phyloP scores from a whole-genome alignment of 2,797 vertebrate species.

The Poeciliopsis turneri region DNA sequence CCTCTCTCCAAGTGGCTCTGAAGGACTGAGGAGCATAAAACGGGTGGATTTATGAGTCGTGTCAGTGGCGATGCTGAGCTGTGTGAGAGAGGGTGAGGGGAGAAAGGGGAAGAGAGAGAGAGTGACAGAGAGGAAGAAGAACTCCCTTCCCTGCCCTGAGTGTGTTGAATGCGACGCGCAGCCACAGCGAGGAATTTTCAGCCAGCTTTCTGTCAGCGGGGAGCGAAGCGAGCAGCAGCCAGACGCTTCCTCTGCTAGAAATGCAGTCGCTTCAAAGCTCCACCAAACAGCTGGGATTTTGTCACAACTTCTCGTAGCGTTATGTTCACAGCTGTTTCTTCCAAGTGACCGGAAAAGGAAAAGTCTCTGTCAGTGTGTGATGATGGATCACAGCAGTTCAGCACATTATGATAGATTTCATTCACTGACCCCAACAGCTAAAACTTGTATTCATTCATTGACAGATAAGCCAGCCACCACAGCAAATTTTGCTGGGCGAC shows the following conservation, averaged over 20 bases:
- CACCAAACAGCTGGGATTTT: background rate
- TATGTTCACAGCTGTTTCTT: background rate
- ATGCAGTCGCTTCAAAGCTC: background rate
- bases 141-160: slow-evolving; percentile 35
- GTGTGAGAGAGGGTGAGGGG: background rate
- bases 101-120: background rate
- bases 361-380: background rate
- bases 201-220: slow-evolving; percentile 6
- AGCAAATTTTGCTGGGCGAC: no score
- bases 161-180: slow-evolving; percentile 20
- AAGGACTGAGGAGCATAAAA: slow-evolving; percentile 41
- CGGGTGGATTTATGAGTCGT: slow-evolving; percentile 20
- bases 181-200: slow-evolving; percentile 30
- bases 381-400: background rate
- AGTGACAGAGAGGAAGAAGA: background rate
- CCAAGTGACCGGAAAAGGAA: background rate
- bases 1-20: slow-evolving; percentile 32
- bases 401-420: background rate
- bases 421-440: background rate
- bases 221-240: slow-evolving; percentile 12
- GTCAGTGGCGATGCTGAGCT: slow-evolving; percentile 40
- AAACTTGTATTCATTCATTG: background rate
- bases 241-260: slow-evolving; percentile 8
- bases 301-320: background rate
- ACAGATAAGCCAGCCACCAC: no score